Conservation (phyloP, 2,113 vertebrate species). For the Mixornis gularis region DNA sequence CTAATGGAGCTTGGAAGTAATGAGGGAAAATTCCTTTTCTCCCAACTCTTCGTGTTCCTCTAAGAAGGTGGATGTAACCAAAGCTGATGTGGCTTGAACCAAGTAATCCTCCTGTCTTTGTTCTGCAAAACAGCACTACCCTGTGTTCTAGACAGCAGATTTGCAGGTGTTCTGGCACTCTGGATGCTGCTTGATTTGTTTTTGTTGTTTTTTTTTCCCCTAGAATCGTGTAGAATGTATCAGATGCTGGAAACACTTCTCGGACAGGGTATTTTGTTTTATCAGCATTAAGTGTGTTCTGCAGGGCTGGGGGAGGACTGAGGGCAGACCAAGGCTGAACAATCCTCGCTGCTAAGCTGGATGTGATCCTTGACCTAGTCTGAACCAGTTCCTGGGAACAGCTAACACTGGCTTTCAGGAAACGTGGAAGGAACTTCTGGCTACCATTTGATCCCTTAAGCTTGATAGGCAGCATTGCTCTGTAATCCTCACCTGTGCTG, state of each 20-base stretch:
- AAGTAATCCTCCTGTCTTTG: background rate
- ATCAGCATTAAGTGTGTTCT: background rate
- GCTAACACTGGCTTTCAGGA: background rate
- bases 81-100: background rate
- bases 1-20: background rate
- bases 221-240: background rate
- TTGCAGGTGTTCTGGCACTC: background rate
- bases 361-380: background rate
- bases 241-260: background rate
- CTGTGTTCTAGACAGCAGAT: background rate
- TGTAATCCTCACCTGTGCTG: background rate
- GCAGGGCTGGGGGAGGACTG: background rate
- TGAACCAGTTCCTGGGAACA: background rate
- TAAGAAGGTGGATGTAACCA: background rate
- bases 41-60: background rate
- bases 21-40: background rate
- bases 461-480: background rate
- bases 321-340: background rate
- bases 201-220: background rate
- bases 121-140: background rate
- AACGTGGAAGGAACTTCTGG: background rate
- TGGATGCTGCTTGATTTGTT: background rate
- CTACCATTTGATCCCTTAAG: background rate
- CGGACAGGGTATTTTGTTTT: background rate
- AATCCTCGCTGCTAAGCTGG: background rate